Evolutionary conservation across 2,113 vertebrate species (phyloP).

Genomic region (Plecturocebus donacophilus): DNA sequence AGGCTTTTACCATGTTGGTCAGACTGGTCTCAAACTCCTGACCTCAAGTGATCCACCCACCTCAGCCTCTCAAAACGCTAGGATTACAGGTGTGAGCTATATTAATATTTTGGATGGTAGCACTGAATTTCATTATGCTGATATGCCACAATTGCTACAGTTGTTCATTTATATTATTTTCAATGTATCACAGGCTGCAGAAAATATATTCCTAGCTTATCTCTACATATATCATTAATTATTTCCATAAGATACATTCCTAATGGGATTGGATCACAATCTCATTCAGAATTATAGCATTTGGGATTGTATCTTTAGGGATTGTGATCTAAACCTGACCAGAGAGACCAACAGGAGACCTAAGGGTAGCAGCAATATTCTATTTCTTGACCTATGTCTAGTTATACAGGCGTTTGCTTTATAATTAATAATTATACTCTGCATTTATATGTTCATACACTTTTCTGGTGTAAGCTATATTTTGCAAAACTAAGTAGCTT

Average conservation of each 20-base stretch:
- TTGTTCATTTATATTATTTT: conserved; percentile 3
- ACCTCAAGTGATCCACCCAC: too few species aligned
- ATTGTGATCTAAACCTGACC: neutral
- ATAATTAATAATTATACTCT: neutral
- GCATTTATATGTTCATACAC: neutral
- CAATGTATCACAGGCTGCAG: neutral
- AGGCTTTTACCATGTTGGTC: too few species aligned
- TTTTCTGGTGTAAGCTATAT: neutral
- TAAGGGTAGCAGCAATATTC: neutral
- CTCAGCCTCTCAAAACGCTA: too few species aligned
- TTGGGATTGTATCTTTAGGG: neutral
- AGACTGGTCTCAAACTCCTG: too few species aligned
- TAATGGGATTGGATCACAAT: neutral
- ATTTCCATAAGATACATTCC: neutral
- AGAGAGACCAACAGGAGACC: neutral
- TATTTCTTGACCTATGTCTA: neutral
- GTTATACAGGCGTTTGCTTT: conserved; percentile 21
- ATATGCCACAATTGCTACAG: neutral
- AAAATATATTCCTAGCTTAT: neutral
- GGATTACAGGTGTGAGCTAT: too few species aligned
- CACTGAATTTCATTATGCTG: neutral
- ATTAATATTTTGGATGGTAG: neutral
- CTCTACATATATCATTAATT: conserved; percentile 24
- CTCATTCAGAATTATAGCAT: neutral
- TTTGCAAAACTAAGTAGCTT: neutral